phyloP scores from a whole-genome alignment of 2,113 vertebrate species.

The Phycodurus eques region DNA sequence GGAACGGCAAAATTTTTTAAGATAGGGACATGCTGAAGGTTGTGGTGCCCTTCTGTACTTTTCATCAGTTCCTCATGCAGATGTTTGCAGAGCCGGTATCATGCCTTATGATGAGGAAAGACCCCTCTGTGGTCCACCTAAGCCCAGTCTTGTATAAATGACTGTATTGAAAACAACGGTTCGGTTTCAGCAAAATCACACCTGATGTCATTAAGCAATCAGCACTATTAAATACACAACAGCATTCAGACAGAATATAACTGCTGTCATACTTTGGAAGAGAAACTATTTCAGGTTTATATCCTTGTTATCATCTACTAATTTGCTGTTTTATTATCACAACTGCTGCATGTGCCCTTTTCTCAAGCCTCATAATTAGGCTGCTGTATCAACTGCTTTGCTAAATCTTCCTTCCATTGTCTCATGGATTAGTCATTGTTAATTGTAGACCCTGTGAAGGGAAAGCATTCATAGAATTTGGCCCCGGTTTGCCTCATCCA shows the following conservation, averaged over 20 bases:
- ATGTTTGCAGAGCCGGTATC: conserved; percentile 73
- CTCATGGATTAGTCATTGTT: not conserved
- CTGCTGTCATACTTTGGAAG: not conserved
- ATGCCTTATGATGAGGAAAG: conserved; percentile 72
- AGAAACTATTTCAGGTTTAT: not conserved
- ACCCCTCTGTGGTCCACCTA: conserved; percentile 50
- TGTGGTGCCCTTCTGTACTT: conserved; percentile 11
- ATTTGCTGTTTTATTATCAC: not conserved
- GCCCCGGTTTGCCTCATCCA: not conserved
- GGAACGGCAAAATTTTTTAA: too few relatives aligned
- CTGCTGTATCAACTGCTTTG: not conserved
- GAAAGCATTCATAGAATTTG: not conserved
- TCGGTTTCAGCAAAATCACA: not conserved
- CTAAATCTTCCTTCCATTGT: not conserved
- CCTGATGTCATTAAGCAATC: not conserved
- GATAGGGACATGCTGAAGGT: not conserved
- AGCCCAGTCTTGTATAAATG: not conserved
- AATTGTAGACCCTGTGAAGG: not conserved
- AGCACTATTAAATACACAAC: not conserved
- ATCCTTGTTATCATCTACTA: not conserved
- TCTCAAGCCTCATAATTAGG: conserved; percentile 4
- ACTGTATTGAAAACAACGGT: not conserved
- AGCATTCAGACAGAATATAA: not conserved
- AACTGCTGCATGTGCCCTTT: not conserved
- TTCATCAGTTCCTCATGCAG: conserved; percentile 67